Evolutionary conservation across 2,113 vertebrate species (phyloP).

Genomic region (Hydropotes inermis): DNA sequence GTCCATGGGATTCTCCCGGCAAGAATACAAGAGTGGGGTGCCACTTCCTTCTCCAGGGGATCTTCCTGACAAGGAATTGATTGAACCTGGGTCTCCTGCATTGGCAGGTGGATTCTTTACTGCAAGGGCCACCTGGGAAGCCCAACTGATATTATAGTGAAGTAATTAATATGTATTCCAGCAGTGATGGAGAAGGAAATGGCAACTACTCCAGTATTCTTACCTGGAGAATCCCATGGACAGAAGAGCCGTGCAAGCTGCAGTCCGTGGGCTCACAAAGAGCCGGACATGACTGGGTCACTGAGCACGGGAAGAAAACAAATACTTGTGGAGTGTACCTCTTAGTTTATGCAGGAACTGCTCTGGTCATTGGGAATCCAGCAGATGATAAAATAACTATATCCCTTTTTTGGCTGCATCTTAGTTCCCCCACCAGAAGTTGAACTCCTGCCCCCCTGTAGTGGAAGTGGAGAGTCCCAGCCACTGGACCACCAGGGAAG

Average conservation of each 20-base stretch:
- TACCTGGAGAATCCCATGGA: background rate
- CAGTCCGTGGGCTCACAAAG: background rate
- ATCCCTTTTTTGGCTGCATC: background rate
- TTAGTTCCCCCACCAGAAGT: background rate
- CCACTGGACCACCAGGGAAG: background rate
- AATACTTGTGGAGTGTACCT: background rate
- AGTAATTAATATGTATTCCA: background rate
- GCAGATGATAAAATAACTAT: background rate
- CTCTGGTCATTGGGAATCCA: accelerated
- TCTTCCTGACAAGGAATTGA: background rate
- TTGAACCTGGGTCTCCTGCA: background rate
- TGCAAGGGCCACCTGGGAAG: background rate
- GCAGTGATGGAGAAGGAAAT: background rate
- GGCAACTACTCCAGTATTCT: background rate
- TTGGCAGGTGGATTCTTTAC: background rate
- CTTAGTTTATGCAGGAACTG: background rate
- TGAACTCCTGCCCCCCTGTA: background rate
- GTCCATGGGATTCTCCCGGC: background rate
- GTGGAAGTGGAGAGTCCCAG: background rate
- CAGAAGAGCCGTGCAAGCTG: background rate
- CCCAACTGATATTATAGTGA: background rate
- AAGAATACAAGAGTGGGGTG: background rate
- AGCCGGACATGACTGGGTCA: background rate
- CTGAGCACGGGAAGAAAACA: background rate
- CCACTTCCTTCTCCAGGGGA: background rate